Evolutionary conservation across 2,888 invertebrate genomes (phyloP).

Genomic region (Palloptera scutellata): DNA sequence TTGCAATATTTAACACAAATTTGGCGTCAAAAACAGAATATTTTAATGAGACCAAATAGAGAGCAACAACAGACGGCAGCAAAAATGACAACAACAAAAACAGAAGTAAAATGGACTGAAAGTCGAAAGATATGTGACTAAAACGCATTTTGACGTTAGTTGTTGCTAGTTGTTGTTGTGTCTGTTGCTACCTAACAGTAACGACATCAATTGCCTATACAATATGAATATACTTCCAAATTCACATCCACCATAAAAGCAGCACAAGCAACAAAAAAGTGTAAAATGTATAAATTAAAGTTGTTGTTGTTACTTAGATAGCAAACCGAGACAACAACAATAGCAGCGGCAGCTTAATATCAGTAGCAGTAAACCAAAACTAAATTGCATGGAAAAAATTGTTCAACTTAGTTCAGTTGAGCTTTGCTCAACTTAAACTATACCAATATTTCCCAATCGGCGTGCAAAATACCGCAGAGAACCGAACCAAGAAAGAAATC

Average conservation of each 20-base stretch:
- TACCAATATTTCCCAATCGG: slow-evolving; percentile 50
- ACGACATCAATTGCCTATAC: neutral
- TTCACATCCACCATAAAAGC: slow-evolving; percentile 5
- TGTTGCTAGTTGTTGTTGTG: no score
- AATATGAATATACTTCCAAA: neutral
- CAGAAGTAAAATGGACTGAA: slow-evolving; percentile 7
- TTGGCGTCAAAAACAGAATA: slow-evolving; percentile 31
- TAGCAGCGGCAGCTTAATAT: slow-evolving; percentile 10
- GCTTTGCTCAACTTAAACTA: slow-evolving; percentile 37
- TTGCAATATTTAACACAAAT: slow-evolving; percentile 1
- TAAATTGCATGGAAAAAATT: slow-evolving; percentile 38
- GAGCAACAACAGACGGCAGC: neutral
- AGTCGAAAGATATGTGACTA: slow-evolving; percentile 19
- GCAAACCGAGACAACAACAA: slow-evolving; percentile 26
- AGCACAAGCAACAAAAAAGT: slow-evolving; percentile 15
- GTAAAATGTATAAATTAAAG: no score
- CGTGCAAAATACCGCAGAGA: slow-evolving; percentile 34
- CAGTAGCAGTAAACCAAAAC: slow-evolving; percentile 32
- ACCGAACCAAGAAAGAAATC: neutral
- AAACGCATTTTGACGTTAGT: slow-evolving; percentile 29
- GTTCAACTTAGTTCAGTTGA: no score
- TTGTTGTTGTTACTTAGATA: slow-evolving; percentile 26
- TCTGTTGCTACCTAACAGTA: neutral
- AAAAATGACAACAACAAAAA: slow-evolving; percentile 19
- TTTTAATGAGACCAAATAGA: slow-evolving; percentile 35